These are phyloP conservation scores for Cervus canadensis DNA, from an alignment of 2,113 vertebrate species.

Conservation along the genomic window DNA sequence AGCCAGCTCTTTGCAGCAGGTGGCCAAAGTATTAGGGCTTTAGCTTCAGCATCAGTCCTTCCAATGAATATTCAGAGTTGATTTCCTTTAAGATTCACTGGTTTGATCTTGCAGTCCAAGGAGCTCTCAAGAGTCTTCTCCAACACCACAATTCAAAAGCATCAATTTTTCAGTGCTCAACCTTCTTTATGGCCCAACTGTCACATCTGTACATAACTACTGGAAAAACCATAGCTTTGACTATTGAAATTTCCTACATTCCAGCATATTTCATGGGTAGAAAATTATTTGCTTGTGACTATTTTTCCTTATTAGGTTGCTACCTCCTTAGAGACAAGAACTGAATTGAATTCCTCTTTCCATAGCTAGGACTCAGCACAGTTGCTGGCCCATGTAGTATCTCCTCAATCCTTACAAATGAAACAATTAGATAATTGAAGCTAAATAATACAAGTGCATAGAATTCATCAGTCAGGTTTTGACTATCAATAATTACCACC, in stretches of 20 bases:
- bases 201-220: neutral
- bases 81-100: neutral
- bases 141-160: too few species aligned
- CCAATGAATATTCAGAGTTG: neutral
- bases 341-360: neutral
- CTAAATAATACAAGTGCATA: neutral
- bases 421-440: neutral
- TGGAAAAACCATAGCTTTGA: neutral
- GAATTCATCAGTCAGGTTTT: neutral
- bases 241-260: neutral
- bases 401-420: neutral
- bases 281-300: neutral
- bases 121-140: neutral
- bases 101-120: neutral
- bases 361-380: neutral
- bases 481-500: neutral
- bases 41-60: neutral
- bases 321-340: neutral
- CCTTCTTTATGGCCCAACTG: too few species aligned
- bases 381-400: neutral
- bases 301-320: neutral
- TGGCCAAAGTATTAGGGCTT: neutral
- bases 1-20: rapidly evolving
- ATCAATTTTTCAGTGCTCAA: too few species aligned
- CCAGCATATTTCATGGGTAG: neutral